Conservation (phyloP, 2,888 invertebrate species). For the Eristalis intricaria region DNA sequence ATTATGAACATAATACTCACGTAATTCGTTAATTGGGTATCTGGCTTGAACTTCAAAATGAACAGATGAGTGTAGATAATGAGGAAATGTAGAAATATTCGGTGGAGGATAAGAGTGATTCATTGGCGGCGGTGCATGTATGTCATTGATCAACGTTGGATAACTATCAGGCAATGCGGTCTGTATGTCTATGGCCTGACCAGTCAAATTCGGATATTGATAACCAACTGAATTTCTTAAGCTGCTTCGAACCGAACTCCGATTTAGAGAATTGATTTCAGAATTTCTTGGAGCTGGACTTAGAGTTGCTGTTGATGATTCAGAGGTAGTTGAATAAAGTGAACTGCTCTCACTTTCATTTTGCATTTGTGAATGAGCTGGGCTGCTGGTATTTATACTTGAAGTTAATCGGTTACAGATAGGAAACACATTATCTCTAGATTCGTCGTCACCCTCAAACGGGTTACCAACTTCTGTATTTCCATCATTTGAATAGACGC, state of each 20-base stretch:
- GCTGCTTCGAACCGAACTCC: conserved; percentile 76
- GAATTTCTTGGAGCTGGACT: conserved; percentile 78
- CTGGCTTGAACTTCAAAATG: conserved; percentile 61
- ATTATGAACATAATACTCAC: conserved; percentile 28
- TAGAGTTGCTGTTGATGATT: conserved; percentile 78
- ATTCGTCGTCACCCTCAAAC: conserved; percentile 74
- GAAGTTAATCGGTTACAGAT: conserved; percentile 49
- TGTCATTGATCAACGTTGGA: conserved; percentile 26
- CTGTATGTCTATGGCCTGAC: conserved; percentile 1
- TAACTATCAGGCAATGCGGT: not conserved
- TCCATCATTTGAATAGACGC: conserved; percentile 77
- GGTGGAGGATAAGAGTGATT: conserved; percentile 79
- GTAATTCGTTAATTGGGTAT: conserved; percentile 64
- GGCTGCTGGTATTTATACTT: conserved; percentile 72
- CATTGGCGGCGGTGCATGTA: conserved; percentile 73
- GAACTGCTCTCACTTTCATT: conserved; percentile 78
- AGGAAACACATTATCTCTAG: conserved; percentile 40
- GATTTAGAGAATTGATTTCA: conserved; percentile 77
- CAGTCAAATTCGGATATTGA: not conserved
- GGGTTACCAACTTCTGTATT: conserved; percentile 75
- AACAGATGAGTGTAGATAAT: conserved; percentile 58
- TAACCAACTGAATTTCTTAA: conserved; percentile 76
- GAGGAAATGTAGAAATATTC: conserved; percentile 73
- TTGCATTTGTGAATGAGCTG: conserved; percentile 78
- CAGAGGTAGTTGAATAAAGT: conserved; percentile 79